phyloP scores from a whole-genome alignment of 2,113 vertebrate species.

The Paraplagusia blochii region DNA sequence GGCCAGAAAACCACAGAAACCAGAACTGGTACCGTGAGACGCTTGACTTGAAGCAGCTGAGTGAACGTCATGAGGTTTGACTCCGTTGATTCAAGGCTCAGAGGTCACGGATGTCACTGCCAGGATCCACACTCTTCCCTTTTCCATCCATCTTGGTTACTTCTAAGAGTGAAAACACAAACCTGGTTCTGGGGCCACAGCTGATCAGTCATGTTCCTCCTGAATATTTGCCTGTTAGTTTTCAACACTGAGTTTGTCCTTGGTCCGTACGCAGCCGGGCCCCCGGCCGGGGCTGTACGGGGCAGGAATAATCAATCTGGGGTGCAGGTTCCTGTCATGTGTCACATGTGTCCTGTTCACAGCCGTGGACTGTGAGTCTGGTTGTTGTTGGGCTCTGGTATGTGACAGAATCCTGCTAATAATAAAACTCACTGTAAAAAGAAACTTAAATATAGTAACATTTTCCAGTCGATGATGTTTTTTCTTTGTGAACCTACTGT shows the following conservation, averaged over 20 bases:
- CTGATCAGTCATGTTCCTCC: conserved; percentile 24
- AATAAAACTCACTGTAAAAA: neutral
- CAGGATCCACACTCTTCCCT: neutral
- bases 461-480: neutral
- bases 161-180: conserved; percentile 20
- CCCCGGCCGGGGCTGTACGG: neutral
- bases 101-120: neutral
- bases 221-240: conserved; percentile 31
- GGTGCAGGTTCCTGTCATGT: conserved; percentile 16
- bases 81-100: neutral
- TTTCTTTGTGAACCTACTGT: neutral
- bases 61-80: no score
- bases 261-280: conserved; percentile 24
- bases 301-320: conserved; percentile 36
- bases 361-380: neutral
- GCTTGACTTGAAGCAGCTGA: no score
- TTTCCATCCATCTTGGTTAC: conserved; percentile 1
- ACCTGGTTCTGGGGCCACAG: conserved; percentile 19
- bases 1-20: no score
- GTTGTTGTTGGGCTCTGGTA: conserved; percentile 11
- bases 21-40: no score
- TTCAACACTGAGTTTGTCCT: conserved; percentile 34
- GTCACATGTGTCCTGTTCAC: conserved; percentile 5
- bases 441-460: neutral
- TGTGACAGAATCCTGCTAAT: conserved; percentile 4